A percentile compares a stretch with the other conserved stretches of the same genome.
phyloP scores from a whole-genome alignment of 2,888 invertebrate species.

The Omphaloscelis lunosa region DNA sequence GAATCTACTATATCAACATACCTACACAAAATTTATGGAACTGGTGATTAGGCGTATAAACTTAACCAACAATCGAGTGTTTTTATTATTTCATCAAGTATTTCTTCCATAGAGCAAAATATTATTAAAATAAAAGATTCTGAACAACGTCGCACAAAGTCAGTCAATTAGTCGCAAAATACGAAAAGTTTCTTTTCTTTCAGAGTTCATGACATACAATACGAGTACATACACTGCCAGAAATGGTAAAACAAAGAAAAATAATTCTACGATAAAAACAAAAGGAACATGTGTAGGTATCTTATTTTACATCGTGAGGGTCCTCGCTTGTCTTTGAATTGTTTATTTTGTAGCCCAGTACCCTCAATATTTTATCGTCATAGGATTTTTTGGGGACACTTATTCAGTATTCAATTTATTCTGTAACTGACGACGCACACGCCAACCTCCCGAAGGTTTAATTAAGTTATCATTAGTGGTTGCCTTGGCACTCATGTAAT shows the following conservation, averaged over 20 bases:
- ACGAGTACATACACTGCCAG: conserved; percentile 55
- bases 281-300: conserved; percentile 60
- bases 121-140: conserved; percentile 9
- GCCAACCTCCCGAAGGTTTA: conserved; percentile 46
- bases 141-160: conserved; percentile 8
- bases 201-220: conserved; percentile 46
- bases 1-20: conserved; percentile 20
- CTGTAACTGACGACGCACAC: conserved; percentile 60
- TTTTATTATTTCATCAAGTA: background rate
- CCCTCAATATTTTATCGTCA: conserved; percentile 66
- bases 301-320: conserved; percentile 63
- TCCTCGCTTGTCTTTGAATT: conserved; percentile 67
- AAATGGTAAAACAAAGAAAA: conserved; percentile 68
- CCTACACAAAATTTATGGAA: background rate
- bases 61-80: no score
- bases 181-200: conserved; percentile 48
- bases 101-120: background rate
- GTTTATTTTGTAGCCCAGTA: conserved; percentile 70
- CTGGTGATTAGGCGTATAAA: background rate
- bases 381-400: conserved; percentile 61
- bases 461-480: conserved; percentile 56
- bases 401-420: conserved; percentile 70
- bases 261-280: conserved; percentile 59
- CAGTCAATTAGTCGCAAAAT: conserved; percentile 53
- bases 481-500: conserved; percentile 15